A percentile compares a stretch with the other conserved stretches of the same genome.
Evolutionary conservation across 2,113 vertebrate species (phyloP).

Genomic region (Emydura subglobosa): DNA sequence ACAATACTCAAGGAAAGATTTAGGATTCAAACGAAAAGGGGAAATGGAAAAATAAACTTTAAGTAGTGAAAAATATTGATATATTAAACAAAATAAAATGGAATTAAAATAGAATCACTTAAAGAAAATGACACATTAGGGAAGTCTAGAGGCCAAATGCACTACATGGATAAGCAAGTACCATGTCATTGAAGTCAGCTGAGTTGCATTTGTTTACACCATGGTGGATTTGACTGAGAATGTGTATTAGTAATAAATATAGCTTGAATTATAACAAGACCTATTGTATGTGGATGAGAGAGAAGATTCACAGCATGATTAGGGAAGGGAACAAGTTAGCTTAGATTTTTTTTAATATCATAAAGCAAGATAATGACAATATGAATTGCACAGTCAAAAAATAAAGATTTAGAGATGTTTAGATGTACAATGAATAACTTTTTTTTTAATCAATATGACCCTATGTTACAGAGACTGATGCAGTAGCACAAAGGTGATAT

Average conservation of each 20-base stretch:
- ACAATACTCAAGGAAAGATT: no score
- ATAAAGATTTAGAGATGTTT: neutral
- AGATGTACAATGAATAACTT: neutral
- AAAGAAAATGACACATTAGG: slow-evolving; percentile 2
- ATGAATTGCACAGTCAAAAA: no score
- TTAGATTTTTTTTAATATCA: no score
- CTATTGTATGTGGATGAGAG: no score
- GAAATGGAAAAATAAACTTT: neutral
- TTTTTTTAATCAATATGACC: neutral
- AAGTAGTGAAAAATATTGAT: neutral
- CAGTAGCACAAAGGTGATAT: neutral
- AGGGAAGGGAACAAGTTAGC: no score
- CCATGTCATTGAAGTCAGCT: neutral
- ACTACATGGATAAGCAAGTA: neutral
- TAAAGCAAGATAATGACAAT: no score
- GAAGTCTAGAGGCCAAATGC: neutral
- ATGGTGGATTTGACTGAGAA: no score
- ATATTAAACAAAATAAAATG: neutral
- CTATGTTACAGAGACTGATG: neutral
- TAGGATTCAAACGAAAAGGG: no score
- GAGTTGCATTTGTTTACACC: neutral
- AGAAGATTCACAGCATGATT: no score
- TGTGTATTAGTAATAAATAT: no score
- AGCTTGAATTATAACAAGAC: no score
- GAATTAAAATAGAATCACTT: neutral